Base-by-base conservation (phyloP, 2,888 invertebrate species). In the Polyommatus iphigenia region DNA sequence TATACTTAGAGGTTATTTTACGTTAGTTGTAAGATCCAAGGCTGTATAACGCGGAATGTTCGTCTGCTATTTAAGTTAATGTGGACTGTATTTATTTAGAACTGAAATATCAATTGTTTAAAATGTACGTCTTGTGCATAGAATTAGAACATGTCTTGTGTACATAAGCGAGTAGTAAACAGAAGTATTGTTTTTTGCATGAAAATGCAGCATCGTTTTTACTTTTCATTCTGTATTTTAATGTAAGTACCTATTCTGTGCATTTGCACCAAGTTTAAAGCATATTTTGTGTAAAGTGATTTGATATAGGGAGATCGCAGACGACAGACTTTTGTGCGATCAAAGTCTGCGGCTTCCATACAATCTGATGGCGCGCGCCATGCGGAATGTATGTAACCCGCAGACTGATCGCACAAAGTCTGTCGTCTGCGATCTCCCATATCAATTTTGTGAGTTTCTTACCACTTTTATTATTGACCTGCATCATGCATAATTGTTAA, bases 1-100 rank as follows among this genome's bases (percentile, higher is more conserved):
- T 89, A 87, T 91, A 92, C 93, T 92, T 93, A 92, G 92, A 90
- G 86, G 90, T 90, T 92, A 89, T 91, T 92, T 93, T 93, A 90
- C 81, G 81, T 84, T 92, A 91, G 90, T 90, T 91, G 88, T 93
- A 93, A 93, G 91, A 88, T 91, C 90, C 92, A 93, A 93, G 94
- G 93, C 94, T 94, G 94, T 94, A 93, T 93, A 92, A 86, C 73
- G 85, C 85, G 91, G 91, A 90, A 91, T 92, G 88, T 92, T 81
- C 80, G 78, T 78, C 81, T 76, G 75, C 77, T 78, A 71, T 78
- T n/a, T 73, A 32, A 72, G 50, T 79, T 78, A 46, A n/a, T 76
- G 57, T 72, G 62, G 78, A 78, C 80, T 82, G 81, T 82, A 80
- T 72, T 72, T 54, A 54, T 46, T 41, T 50, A 18, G 18, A 54